These are phyloP conservation scores for Paracyprichromis sp. DNA, from an alignment of 2,113 vertebrate species.

Conservation along the genomic window DNA sequence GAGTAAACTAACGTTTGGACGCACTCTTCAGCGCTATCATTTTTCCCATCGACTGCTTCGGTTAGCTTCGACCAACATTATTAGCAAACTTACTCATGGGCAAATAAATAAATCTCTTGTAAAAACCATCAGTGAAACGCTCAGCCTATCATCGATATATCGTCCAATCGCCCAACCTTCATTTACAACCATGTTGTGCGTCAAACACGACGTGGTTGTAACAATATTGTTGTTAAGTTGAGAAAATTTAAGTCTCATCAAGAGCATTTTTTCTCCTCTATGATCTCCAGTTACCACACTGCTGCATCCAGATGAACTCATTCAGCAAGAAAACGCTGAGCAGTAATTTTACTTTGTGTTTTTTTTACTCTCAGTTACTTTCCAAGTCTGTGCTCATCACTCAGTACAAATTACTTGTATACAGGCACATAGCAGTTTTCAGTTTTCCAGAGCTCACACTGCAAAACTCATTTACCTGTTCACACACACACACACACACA, in stretches of 20 bases:
- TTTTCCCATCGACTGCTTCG: background rate
- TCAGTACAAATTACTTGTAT: background rate
- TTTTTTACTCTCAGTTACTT: background rate
- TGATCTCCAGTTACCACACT: background rate
- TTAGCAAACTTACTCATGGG: background rate
- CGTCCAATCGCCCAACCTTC: background rate
- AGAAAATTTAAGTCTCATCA: background rate
- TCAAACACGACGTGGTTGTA: background rate
- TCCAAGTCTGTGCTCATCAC: background rate
- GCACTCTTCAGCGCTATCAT: background rate
- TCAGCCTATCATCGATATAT: background rate
- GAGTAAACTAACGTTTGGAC: background rate
- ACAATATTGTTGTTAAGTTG: background rate
- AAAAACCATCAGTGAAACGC: background rate
- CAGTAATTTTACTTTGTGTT: background rate
- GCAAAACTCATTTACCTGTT: background rate
- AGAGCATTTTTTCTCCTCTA: background rate
- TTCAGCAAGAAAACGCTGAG: background rate
- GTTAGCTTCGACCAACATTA: background rate
- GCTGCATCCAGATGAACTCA: background rate
- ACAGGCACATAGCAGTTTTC: background rate
- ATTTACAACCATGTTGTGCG: background rate
- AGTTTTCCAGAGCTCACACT: background rate
- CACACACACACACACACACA: accelerated
- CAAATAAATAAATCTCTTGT: background rate